A percentile compares a stretch with the other conserved stretches of the same genome.
phyloP scores from a whole-genome alignment of 2,797 vertebrate genomes.

The Cynopterus sphinx region DNA sequence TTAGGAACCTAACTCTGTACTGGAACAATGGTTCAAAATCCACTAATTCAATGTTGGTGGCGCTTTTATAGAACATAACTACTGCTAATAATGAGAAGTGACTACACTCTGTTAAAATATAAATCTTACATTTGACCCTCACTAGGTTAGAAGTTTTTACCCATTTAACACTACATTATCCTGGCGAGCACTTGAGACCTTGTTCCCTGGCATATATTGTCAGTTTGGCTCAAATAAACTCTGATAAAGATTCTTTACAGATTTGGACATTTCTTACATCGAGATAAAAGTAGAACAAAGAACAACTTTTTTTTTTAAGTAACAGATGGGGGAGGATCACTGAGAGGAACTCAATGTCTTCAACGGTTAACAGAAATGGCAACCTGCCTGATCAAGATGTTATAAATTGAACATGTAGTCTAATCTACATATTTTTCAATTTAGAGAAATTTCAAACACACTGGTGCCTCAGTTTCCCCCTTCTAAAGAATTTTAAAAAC shows the following conservation, averaged over 20 bases:
- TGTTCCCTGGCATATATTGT: too few relatives aligned
- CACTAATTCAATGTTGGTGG: background rate
- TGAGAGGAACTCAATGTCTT: background rate
- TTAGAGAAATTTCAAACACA: background rate
- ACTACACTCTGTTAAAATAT: slow-evolving; percentile 3
- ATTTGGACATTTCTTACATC: too few relatives aligned
- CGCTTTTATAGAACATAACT: background rate
- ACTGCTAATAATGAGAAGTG: background rate
- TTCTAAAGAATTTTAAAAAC: background rate
- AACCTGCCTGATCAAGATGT: background rate
- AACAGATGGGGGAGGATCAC: background rate
- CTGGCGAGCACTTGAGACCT: background rate
- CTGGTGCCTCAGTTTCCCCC: background rate
- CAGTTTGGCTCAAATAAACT: too few relatives aligned
- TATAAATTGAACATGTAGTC: background rate
- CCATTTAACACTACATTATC: background rate
- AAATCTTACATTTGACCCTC: background rate
- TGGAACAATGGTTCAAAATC: background rate
- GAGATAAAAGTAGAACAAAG: background rate
- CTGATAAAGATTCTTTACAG: too few relatives aligned
- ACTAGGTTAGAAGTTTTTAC: background rate
- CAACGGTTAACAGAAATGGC: background rate
- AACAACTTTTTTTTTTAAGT: background rate
- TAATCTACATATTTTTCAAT: background rate
- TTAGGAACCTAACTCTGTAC: background rate